These are phyloP conservation scores for Thunnus albacares DNA, from an alignment of 2,797 vertebrate species.

Conservation along the genomic window DNA sequence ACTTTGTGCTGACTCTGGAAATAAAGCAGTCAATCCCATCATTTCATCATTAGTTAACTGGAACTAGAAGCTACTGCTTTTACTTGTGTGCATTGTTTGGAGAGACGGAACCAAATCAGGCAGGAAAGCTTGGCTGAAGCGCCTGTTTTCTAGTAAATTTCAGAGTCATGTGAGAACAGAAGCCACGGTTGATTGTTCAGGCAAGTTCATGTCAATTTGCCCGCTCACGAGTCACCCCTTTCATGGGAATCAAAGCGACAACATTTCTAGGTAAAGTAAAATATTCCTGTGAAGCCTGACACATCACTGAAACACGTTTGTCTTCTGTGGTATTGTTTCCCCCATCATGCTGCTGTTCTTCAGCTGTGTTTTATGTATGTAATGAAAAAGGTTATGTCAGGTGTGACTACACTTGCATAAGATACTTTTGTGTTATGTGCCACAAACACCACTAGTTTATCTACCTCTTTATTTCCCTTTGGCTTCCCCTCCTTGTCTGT, in stretches of 20 bases:
- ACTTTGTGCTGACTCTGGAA: not conserved
- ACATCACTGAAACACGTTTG: not conserved
- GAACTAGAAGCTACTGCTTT: not conserved
- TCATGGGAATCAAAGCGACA: not conserved
- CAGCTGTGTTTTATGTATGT: too few species aligned
- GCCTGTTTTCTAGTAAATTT: not conserved
- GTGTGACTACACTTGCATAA: too few species aligned
- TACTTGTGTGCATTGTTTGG: not conserved
- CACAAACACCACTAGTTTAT: slow-evolving; percentile 56
- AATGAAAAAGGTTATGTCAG: too few species aligned
- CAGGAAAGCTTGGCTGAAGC: not conserved
- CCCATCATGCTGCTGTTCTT: too few species aligned
- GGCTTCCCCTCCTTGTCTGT: slow-evolving; percentile 91
- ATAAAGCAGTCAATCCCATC: not conserved
- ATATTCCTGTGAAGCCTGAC: slow-evolving; percentile 2
- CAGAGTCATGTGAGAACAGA: slow-evolving; percentile 1
- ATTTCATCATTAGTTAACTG: not conserved
- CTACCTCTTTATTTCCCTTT: slow-evolving; percentile 80
- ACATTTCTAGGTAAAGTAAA: not conserved
- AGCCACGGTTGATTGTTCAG: slow-evolving; percentile 20
- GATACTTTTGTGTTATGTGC: not conserved
- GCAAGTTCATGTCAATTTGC: not conserved
- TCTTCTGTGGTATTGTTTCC: not conserved
- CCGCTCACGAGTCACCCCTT: not conserved
- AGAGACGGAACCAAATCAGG: not conserved